phyloP scores from a whole-genome alignment of 1,140 invertebrate species.

The Ladona fulva region DNA sequence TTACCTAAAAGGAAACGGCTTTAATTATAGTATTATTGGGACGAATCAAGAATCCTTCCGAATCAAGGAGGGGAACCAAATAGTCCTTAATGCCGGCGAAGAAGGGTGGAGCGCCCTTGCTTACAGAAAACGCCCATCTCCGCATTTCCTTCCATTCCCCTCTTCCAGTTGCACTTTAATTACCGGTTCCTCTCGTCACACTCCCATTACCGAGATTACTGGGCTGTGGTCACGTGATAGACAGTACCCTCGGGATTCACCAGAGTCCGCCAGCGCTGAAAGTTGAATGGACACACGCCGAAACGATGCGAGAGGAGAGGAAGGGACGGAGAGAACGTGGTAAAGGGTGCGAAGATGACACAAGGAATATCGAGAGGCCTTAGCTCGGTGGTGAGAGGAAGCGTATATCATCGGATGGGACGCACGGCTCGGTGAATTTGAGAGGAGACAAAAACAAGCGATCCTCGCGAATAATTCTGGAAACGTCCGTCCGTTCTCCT shows the following conservation, averaged over 20 bases:
- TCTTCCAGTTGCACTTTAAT: neutral
- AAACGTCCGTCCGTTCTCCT: no score
- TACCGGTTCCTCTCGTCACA: slow-evolving; percentile 7
- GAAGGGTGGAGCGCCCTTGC: no score
- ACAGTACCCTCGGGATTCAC: neutral
- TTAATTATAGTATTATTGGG: no score
- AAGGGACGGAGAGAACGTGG: neutral
- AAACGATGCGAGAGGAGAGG: neutral
- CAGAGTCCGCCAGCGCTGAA: neutral
- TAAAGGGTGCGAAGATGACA: neutral
- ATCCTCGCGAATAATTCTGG: no score
- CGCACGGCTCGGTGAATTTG: no score
- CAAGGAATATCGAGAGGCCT: neutral
- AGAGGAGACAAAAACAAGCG: no score
- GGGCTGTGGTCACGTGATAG: neutral
- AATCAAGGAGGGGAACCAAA: no score
- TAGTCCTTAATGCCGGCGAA: no score
- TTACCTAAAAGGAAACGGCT: no score
- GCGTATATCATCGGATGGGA: no score
- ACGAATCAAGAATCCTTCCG: no score
- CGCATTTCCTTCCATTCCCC: neutral
- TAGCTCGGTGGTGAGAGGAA: no score
- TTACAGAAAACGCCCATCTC: neutral
- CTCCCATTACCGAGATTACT: slow-evolving; percentile 8
- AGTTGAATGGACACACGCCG: neutral